A percentile compares a stretch with the other conserved stretches of the same genome.
phyloP scores from a whole-genome alignment of 1,140 invertebrate genomes.

The Euschistus heros region DNA sequence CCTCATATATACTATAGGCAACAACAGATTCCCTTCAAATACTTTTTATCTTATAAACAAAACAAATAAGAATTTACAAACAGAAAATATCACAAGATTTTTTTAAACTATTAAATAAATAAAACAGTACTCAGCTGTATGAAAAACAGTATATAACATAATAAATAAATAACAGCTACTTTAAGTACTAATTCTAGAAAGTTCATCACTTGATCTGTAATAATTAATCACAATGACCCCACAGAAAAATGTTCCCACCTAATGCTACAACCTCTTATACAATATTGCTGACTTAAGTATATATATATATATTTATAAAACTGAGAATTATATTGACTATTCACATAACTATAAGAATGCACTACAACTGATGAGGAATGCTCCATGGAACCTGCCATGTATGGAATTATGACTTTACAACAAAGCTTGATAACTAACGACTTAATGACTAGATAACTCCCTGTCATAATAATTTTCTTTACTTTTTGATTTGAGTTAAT shows the following conservation, averaged over 20 bases:
- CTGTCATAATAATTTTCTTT: background rate
- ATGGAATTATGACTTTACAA: background rate
- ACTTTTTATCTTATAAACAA: background rate
- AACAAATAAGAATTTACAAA: background rate
- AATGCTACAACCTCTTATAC: background rate
- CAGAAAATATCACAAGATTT: background rate
- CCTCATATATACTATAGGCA: slow-evolving; percentile 1
- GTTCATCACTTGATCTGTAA: background rate
- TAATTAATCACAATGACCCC: slow-evolving; percentile 5
- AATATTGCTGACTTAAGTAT: slow-evolving; percentile 12
- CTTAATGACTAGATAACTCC: background rate
- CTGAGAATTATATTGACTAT: background rate
- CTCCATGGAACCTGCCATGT: slow-evolving; percentile 5
- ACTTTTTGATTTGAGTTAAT: background rate
- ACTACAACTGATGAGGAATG: slow-evolving; percentile 1
- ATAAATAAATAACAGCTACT: background rate
- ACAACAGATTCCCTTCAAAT: background rate
- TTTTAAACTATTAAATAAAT: background rate
- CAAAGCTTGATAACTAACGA: background rate
- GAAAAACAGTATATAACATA: background rate
- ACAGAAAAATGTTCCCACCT: background rate
- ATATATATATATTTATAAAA: background rate
- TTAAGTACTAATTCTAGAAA: background rate
- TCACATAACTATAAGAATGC: background rate
- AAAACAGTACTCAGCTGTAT: background rate